Conservation (phyloP, 2,113 vertebrate species). For the Globicephala melas region DNA sequence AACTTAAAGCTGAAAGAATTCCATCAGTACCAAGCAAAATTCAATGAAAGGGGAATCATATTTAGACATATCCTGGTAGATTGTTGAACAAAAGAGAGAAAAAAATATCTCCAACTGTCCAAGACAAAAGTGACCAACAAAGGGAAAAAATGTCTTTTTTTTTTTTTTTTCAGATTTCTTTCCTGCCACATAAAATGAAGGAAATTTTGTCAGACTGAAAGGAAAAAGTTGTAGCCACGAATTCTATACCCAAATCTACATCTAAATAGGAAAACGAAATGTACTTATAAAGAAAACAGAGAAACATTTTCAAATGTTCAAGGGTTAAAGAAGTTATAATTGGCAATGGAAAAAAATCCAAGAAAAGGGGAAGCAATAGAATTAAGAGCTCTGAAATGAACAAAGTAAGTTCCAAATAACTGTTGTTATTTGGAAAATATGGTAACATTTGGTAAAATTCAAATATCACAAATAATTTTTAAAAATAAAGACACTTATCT, state of each 20-base stretch:
- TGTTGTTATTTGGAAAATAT: not conserved
- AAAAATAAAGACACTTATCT: not conserved
- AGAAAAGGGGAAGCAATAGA: not conserved
- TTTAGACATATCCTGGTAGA: not conserved
- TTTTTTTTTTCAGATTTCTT: not conserved
- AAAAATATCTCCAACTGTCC: not conserved
- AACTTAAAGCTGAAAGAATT: not conserved
- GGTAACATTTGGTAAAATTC: not conserved
- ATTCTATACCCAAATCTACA: not conserved
- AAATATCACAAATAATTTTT: slow-evolving; percentile 9
- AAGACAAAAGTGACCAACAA: not conserved
- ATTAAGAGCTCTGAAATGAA: not conserved
- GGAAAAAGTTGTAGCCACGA: not conserved
- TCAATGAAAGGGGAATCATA: not conserved
- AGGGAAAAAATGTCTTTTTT: not conserved
- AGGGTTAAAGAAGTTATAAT: not conserved
- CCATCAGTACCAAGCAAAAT: not conserved
- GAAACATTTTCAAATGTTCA: not conserved
- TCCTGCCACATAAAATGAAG: not conserved
- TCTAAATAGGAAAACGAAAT: not conserved
- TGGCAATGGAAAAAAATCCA: not conserved
- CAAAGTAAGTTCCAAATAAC: not conserved
- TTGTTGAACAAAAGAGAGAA: not conserved
- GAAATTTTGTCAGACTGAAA: not conserved
- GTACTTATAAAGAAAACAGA: not conserved